Evolutionary conservation across 2,797 vertebrate genomes (phyloP), one percentile per base, ranked within the genome.

Genomic region (Rhinella marina): DNA sequence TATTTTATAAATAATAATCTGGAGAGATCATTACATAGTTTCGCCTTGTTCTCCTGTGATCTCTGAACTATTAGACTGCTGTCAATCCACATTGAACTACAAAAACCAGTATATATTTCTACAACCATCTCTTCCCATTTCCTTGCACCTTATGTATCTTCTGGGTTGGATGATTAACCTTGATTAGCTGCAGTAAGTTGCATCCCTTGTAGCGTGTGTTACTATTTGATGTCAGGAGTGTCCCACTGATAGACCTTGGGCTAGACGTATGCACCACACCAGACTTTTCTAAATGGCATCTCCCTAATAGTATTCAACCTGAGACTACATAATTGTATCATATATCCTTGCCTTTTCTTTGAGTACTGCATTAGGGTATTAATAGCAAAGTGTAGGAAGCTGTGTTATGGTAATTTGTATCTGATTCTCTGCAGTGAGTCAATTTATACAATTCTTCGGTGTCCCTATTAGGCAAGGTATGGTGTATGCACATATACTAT

Each of bases 331-430:
- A 21, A 77, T 54, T 77, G 73, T 77, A 77, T 12, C 50, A 52
- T 77, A 77, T 77, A 77, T 52, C 23, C n/a, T 6, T 48, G 41
- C 1, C 13, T 77, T 50, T 12, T 54, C 73, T 23, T 6, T 77
- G 73, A 54, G 73, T 54, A 21, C 52, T 19, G 25, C 29, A 27
- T 57, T 27, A 78, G 54, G 54, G 77, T 79, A 79, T 57, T 79
- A 79, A 57, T 21, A 79, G 52, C 27, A 27, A 59, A 57, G 27
- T 79, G 59, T 57, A 79, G 52, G n/a, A 79, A 57, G 16, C 77
- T 19, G 54, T 59, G 14, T 29, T 79, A 79, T 59, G 77, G 54
- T 79, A 79, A 79, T 59, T 79, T 79, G 77, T 79, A 79, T 57
- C n/a, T 57, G 76, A 79, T 57, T 7, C n/a, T 79, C 54, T 57